Conservation (phyloP, 1,140 invertebrate species). For the Eriocheir sinensis region DNA sequence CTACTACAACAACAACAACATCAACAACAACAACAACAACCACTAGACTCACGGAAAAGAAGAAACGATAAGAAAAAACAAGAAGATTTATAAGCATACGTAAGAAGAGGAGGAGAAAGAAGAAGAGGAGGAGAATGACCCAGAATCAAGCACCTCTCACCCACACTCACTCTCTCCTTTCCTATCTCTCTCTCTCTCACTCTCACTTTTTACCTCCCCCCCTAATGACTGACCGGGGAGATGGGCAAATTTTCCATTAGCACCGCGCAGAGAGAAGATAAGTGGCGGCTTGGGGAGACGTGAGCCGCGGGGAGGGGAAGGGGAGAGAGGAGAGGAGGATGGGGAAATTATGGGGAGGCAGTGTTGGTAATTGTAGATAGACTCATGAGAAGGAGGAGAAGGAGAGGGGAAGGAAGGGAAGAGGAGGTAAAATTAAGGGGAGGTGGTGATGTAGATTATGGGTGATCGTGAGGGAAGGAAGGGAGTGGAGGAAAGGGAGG, state of each 20-base stretch:
- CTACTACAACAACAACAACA: too few relatives aligned
- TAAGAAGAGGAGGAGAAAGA: too few relatives aligned
- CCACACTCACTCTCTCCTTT: background rate
- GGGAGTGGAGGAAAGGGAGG: background rate
- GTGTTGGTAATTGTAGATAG: background rate
- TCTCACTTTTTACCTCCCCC: background rate
- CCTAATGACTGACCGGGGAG: background rate
- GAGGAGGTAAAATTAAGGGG: background rate
- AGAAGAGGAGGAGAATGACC: background rate
- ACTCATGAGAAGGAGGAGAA: background rate
- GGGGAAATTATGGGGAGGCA: background rate
- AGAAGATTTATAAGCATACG: too few relatives aligned
- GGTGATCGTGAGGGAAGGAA: background rate
- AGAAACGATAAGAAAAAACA: too few relatives aligned
- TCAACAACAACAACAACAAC: too few relatives aligned
- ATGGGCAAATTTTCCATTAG: constrained; percentile 2
- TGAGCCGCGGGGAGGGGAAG: background rate
- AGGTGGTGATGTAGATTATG: background rate
- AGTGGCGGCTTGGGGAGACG: background rate
- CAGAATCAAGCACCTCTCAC: background rate
- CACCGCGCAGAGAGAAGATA: background rate
- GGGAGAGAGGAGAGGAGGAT: too few relatives aligned
- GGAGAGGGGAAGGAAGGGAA: background rate
- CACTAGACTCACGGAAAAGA: too few relatives aligned
- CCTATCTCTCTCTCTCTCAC: background rate